A percentile compares a stretch with the other conserved stretches of the same genome.
phyloP scores from a whole-genome alignment of 2,113 vertebrate species.

The Zapornia atra region DNA sequence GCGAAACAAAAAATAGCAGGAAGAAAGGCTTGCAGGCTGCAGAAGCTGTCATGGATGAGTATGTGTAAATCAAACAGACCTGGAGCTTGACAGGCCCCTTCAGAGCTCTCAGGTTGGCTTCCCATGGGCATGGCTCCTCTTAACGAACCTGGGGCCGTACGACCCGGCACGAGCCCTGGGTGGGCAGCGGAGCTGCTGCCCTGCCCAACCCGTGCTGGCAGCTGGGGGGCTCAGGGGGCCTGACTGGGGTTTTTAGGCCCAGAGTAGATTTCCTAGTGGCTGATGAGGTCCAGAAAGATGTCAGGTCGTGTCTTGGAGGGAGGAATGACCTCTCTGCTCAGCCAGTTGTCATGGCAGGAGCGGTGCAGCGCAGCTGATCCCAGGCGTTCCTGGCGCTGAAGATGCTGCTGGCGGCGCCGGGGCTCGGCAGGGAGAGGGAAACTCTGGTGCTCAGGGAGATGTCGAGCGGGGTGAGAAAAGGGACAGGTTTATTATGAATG shows the following conservation, averaged over 20 bases:
- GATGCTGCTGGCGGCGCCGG: not conserved
- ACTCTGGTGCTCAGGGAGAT: not conserved
- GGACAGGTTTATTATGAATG: not conserved
- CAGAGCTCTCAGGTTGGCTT: not conserved
- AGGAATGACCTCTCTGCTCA: not conserved
- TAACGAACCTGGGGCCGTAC: rapidly evolving
- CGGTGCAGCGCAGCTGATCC: not conserved
- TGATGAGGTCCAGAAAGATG: not conserved
- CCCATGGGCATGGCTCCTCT: rapidly evolving
- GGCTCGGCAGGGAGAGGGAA: not conserved
- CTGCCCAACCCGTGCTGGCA: not conserved
- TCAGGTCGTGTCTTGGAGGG: not conserved
- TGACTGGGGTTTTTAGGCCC: not conserved
- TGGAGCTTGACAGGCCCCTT: not conserved
- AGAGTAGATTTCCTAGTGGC: not conserved
- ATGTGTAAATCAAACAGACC: not conserved
- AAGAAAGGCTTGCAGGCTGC: not conserved
- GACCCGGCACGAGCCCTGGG: rapidly evolving
- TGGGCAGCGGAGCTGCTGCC: not conserved
- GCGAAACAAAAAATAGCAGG: not conserved
- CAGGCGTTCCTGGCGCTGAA: rapidly evolving
- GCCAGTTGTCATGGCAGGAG: not conserved
- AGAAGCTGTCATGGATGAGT: not conserved
- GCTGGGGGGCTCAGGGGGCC: not conserved
- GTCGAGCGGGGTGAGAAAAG: not conserved